These are phyloP conservation scores for Leptodactylus fallax DNA, from an alignment of 2,797 vertebrate species.

Conservation along the genomic window DNA sequence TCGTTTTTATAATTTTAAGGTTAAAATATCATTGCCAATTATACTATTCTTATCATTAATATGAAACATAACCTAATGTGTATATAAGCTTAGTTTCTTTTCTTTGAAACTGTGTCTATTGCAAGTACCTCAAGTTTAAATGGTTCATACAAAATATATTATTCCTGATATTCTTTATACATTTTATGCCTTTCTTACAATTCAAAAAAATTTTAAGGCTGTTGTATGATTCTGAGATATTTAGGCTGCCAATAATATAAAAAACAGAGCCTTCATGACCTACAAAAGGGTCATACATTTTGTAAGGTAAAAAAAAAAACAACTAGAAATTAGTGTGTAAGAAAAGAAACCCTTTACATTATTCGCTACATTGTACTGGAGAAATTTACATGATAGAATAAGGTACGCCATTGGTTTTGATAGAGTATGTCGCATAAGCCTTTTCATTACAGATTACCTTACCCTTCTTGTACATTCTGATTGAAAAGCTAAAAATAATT, in stretches of 20 bases:
- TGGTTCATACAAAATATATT: background rate
- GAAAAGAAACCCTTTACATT: background rate
- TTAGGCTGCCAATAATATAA: background rate
- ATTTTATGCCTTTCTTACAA: background rate
- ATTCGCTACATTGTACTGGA: background rate
- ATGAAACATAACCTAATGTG: background rate
- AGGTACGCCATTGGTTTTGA: background rate
- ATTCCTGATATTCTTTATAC: background rate
- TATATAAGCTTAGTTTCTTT: background rate
- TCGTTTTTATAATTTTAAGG: too few relatives aligned
- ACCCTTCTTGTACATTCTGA: slow-evolving; percentile 15
- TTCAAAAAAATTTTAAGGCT: background rate
- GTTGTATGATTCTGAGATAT: background rate
- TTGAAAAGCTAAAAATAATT: slow-evolving; percentile 37
- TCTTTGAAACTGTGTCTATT: background rate
- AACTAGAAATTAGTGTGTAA: background rate
- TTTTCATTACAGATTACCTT: slow-evolving; percentile 1
- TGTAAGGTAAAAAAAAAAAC: background rate
- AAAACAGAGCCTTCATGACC: background rate
- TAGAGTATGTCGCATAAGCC: background rate
- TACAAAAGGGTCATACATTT: background rate
- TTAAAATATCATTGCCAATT: too few relatives aligned
- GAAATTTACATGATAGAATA: background rate
- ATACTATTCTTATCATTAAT: too few relatives aligned
- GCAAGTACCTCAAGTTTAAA: background rate